phyloP scores from a whole-genome alignment of 2,888 invertebrate genomes.

The Leptinotarsa juncta region DNA sequence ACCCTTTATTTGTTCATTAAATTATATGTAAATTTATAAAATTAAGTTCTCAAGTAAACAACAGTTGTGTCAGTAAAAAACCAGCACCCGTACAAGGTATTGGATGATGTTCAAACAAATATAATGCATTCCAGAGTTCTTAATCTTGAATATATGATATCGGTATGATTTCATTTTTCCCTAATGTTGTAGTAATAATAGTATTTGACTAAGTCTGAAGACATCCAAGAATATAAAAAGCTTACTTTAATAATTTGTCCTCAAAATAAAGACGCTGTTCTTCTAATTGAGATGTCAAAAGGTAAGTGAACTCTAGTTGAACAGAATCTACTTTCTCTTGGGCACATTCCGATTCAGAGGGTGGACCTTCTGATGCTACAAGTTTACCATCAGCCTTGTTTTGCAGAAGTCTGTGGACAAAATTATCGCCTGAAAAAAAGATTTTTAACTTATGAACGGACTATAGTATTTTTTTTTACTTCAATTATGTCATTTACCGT shows the following conservation, averaged over 20 bases:
- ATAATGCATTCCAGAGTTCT: too few relatives aligned
- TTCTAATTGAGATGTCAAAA: slow-evolving; percentile 95
- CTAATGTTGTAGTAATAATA: too few relatives aligned
- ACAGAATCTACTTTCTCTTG: slow-evolving; percentile 93
- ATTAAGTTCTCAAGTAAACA: too few relatives aligned
- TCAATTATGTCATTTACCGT: not conserved
- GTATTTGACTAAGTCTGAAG: not conserved
- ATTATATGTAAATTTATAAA: too few relatives aligned
- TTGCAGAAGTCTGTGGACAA: slow-evolving; percentile 87
- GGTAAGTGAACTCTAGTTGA: slow-evolving; percentile 95
- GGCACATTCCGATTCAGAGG: slow-evolving; percentile 70
- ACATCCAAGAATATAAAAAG: slow-evolving; percentile 12
- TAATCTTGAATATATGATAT: too few relatives aligned
- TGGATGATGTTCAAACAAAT: too few relatives aligned
- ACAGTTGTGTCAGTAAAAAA: too few relatives aligned
- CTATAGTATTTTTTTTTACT: too few relatives aligned
- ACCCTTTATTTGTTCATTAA: too few relatives aligned
- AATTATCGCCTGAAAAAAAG: slow-evolving; percentile 51
- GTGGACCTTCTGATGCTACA: slow-evolving; percentile 81
- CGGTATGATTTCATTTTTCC: too few relatives aligned
- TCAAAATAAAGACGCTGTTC: slow-evolving; percentile 94
- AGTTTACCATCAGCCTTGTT: slow-evolving; percentile 97
- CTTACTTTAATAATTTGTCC: slow-evolving; percentile 73
- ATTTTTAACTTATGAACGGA: not conserved
- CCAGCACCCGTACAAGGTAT: too few relatives aligned